Base-by-base conservation (phyloP, 2,888 invertebrate species). In the Apotomis capreana region DNA sequence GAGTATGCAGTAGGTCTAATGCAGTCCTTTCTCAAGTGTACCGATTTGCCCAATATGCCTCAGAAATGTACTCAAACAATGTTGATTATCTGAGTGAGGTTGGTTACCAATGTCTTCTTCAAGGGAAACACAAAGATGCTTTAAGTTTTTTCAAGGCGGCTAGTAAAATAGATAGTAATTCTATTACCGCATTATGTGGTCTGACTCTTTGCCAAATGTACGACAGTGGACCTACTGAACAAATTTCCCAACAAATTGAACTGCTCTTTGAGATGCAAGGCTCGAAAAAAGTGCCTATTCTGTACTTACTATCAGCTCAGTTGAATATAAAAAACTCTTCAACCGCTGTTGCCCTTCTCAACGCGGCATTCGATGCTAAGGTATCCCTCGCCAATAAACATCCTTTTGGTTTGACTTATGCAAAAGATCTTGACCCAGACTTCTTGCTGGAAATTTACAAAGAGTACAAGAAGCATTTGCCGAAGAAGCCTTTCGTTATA, bases 211-310 rank as follows among this genome's bases (percentile, higher is more conserved):
- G 98, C 85, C 97, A 98, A 86, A 93, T 98, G 79, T 88, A 94
- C 73, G 96, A 97, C 78, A 95, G 95, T 81, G 96, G 96, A 44
- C 91, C 94, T 0, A 94, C 95, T 3, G 96, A 96, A 52, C 95
- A 97, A 81, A 96, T 97, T 0, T 94, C 95, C 9, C 97, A 98
- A 79, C 98, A 99, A 89, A 94, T 99, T 51, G 97, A 98, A 79
- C 95, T 98, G 80, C 91, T 99, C 1, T 95, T 95, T 83, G 97
- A 98, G 88, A 96, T 97, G 87, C 95, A 95, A 78, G 94, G 95
- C 9, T 92, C 94, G 5, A 94, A 94, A 59, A 95, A 95, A 72
- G 93, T 96, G 15, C 96, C 97, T 44, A 89, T 96, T 58, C 84
- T 97, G 4, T 89, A 96, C 55, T 94, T 95, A 74, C 91, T 97